Percentiles rank a stretch among this genome's conserved stretches.
These are phyloP conservation scores for Cylindroiulus punctatus DNA, from an alignment of 2,888 invertebrate genomes.

Conservation along the genomic window DNA sequence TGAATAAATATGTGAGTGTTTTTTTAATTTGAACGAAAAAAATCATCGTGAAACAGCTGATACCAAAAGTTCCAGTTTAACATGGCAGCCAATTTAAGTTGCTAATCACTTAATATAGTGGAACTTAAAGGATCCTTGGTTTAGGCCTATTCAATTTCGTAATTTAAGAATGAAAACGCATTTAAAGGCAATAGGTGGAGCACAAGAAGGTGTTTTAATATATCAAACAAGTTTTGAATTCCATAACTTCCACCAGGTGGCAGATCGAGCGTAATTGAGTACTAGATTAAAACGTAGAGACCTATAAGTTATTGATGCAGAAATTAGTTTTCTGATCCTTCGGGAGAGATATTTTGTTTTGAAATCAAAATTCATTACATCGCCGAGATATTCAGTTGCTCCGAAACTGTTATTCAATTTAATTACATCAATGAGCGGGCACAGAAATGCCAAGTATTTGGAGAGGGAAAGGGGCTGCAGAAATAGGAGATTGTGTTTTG, in stretches of 20 bases:
- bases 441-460: conserved; percentile 7
- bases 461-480: neutral
- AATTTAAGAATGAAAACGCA: too few relatives aligned
- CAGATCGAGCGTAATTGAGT: too few relatives aligned
- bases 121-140: too few relatives aligned
- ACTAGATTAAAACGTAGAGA: neutral
- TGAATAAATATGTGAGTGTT: neutral
- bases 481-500: neutral
- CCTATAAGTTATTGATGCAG: neutral
- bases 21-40: neutral
- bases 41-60: too few relatives aligned
- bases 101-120: too few relatives aligned
- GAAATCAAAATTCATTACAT: conserved; percentile 44
- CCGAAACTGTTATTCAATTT: conserved; percentile 3
- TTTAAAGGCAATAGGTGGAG: too few relatives aligned
- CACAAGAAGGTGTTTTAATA: too few relatives aligned
- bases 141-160: too few relatives aligned
- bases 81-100: too few relatives aligned
- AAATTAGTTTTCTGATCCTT: neutral
- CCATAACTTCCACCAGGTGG: too few relatives aligned
- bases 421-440: conserved; percentile 1
- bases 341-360: conserved; percentile 25
- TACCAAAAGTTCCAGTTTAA: too few relatives aligned
- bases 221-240: too few relatives aligned
- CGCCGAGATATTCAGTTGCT: neutral